phyloP scores from a whole-genome alignment of 2,888 invertebrate species.

The Sepiola atlantica region DNA sequence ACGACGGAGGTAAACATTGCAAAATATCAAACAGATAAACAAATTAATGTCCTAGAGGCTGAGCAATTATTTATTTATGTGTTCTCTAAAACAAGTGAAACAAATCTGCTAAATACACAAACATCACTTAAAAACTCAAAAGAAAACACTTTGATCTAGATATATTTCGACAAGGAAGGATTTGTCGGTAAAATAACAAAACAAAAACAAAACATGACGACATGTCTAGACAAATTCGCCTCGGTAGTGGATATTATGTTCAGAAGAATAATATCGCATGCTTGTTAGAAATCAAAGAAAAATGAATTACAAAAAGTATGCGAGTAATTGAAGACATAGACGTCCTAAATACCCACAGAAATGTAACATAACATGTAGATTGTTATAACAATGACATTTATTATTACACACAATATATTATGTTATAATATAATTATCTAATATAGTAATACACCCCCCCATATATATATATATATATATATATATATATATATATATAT shows the following conservation, averaged over 20 bases:
- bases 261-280: neutral
- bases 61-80: neutral
- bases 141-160: neutral
- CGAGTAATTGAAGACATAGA: too few species aligned
- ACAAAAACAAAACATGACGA: neutral
- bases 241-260: neutral
- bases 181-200: neutral
- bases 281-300: neutral
- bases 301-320: neutral
- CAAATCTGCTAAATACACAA: neutral
- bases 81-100: too few species aligned
- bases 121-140: neutral
- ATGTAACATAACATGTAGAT: too few species aligned
- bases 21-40: neutral
- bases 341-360: too few species aligned
- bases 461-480: too few species aligned
- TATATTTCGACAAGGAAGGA: neutral
- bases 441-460: too few species aligned
- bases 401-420: too few species aligned
- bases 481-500: too few species aligned
- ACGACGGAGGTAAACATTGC: too few species aligned
- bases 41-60: neutral
- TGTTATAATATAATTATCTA: too few species aligned
- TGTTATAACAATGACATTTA: too few species aligned
- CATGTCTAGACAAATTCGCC: neutral